Conservation (phyloP, 2,113 vertebrate genomes). For the Rhadina sibilatrix region DNA sequence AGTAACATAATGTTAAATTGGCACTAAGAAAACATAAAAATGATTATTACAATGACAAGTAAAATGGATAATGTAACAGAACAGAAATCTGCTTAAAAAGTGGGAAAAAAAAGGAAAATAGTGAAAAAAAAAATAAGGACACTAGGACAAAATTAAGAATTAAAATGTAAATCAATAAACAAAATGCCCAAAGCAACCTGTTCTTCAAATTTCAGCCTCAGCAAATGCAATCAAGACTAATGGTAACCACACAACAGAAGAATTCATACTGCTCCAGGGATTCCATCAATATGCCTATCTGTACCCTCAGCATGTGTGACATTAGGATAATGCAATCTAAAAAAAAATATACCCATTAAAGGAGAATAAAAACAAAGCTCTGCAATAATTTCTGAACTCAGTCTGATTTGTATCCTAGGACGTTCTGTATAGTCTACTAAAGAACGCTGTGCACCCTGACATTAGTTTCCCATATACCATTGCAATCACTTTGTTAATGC, state of each 20-base stretch:
- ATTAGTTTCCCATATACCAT: neutral
- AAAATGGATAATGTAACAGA: conserved; percentile 34
- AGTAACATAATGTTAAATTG: conserved; percentile 50
- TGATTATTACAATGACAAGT: conserved; percentile 56
- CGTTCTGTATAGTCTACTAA: neutral
- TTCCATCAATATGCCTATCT: conserved; percentile 1
- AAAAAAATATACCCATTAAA: conserved; percentile 29
- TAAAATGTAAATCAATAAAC: conserved; percentile 36
- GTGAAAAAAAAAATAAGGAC: neutral
- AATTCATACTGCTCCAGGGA: conserved; percentile 48
- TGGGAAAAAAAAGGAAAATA: neutral
- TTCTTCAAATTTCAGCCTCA: conserved; percentile 37
- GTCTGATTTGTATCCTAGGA: neutral
- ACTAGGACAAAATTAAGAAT: conserved; percentile 16
- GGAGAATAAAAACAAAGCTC: conserved; percentile 6
- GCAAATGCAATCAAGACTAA: conserved; percentile 67
- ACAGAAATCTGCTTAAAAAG: conserved; percentile 21
- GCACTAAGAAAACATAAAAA: conserved; percentile 52
- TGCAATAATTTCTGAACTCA: conserved; percentile 18
- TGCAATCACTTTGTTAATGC: neutral
- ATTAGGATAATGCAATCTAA: conserved; percentile 32
- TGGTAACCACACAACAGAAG: conserved; percentile 49
- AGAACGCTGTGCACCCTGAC: neutral
- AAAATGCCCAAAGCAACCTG: conserved; percentile 51
- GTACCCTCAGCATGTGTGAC: neutral